These are phyloP conservation scores for Littorina saxatilis DNA, from an alignment of 1,140 invertebrate genomes.

Conservation along the genomic window DNA sequence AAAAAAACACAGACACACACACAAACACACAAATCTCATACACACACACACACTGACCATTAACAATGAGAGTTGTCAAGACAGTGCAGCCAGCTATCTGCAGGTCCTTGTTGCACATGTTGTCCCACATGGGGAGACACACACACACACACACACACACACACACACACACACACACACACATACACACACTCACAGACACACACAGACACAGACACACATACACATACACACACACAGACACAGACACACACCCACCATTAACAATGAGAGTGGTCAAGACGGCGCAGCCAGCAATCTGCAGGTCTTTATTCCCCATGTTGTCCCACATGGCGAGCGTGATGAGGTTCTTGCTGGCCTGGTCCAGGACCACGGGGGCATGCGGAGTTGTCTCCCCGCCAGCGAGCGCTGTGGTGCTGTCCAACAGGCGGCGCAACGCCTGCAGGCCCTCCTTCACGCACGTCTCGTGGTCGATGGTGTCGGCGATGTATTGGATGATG, in stretches of 20 bases:
- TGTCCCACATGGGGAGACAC: too few relatives aligned
- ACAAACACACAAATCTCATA: neutral
- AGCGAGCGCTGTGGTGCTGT: conserved; percentile 44
- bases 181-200: neutral
- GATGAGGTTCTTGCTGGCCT: conserved; percentile 61
- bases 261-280: conserved; percentile 63
- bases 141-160: too few relatives aligned
- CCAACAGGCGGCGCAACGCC: conserved; percentile 59
- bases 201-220: neutral
- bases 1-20: neutral
- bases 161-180: too few relatives aligned
- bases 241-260: conserved; percentile 46
- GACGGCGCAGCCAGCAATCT: conserved; percentile 65
- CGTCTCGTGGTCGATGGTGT: conserved; percentile 64
- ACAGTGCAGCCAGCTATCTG: conserved; percentile 66
- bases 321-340: conserved; percentile 66
- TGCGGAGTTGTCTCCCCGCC: neutral
- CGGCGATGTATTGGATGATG: conserved; percentile 52
- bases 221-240: neutral
- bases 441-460: conserved; percentile 63
- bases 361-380: conserved; percentile 51
- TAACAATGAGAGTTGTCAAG: conserved; percentile 62
- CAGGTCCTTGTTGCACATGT: conserved; percentile 60
- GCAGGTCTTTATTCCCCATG: conserved; percentile 59
- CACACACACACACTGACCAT: conserved; percentile 48